These are phyloP conservation scores for Microtus oregoni DNA, from an alignment of 2,113 vertebrate genomes.

Conservation along the genomic window DNA sequence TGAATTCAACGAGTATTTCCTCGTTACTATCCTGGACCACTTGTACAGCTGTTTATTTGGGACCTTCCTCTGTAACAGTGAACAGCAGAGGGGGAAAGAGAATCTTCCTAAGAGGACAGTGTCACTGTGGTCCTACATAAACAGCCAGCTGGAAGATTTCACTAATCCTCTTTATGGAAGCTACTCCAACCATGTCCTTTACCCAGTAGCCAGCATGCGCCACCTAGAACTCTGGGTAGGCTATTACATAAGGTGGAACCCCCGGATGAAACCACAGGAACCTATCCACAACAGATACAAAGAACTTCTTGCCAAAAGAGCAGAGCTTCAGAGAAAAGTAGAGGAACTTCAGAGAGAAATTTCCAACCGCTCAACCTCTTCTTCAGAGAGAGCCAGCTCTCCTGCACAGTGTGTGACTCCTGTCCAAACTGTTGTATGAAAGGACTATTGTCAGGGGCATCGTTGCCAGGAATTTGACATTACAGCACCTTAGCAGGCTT, in stretches of 20 bases:
- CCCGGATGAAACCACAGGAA: conserved; percentile 97
- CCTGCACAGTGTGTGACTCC: conserved; percentile 93
- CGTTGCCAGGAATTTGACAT: background rate
- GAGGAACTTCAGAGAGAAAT: conserved; percentile 97
- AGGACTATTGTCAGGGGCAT: accelerated
- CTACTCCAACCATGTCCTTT: conserved; percentile 96
- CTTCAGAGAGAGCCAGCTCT: conserved; percentile 92
- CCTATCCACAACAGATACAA: conserved; percentile 96
- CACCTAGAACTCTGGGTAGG: conserved; percentile 98
- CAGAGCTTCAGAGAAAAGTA: conserved; percentile 96
- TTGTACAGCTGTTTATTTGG: conserved; percentile 98
- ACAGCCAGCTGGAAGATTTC: conserved; percentile 97
- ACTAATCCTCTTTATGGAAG: conserved; percentile 97
- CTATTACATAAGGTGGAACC: conserved; percentile 99
- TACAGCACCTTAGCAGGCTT: conserved; percentile 46
- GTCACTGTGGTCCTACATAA: conserved; percentile 97
- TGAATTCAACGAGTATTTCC: conserved; percentile 98
- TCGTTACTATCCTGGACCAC: conserved; percentile 97
- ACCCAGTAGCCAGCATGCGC: conserved; percentile 96
- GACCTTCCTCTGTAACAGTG: conserved; percentile 97
- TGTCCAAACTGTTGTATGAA: conserved; percentile 95
- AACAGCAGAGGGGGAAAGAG: conserved; percentile 96
- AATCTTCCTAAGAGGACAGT: conserved; percentile 93
- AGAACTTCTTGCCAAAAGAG: conserved; percentile 95
- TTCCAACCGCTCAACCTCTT: conserved; percentile 92